Conservation (phyloP, 1,140 invertebrate species). For the Habropoda laboriosa region DNA sequence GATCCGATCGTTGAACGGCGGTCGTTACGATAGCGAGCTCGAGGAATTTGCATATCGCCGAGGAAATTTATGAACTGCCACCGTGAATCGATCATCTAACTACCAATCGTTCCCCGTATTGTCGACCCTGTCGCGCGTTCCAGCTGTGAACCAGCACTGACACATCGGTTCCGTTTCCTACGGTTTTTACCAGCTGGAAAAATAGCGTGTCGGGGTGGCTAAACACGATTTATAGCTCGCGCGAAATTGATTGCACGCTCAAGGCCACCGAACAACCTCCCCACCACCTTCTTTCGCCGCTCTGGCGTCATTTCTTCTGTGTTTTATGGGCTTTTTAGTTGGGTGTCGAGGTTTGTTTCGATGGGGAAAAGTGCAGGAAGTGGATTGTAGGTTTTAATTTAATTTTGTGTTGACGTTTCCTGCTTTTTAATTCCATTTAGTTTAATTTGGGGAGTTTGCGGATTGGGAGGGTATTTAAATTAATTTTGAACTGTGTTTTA, state of each 20-base stretch:
- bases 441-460: too few relatives aligned
- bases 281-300: neutral
- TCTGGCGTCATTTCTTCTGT: too few relatives aligned
- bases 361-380: too few relatives aligned
- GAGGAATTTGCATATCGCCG: slow-evolving; percentile 28
- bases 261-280: neutral
- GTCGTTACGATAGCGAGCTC: neutral
- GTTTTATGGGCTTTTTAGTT: too few relatives aligned
- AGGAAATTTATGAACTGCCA: slow-evolving; percentile 36
- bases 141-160: neutral
- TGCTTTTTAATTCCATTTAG: too few relatives aligned
- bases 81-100: slow-evolving; percentile 29
- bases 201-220: neutral
- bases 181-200: neutral
- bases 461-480: too few relatives aligned
- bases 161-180: too few relatives aligned
- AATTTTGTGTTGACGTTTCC: too few relatives aligned
- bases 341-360: too few relatives aligned
- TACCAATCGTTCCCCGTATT: neutral
- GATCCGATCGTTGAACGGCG: neutral
- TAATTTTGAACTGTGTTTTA: too few relatives aligned
- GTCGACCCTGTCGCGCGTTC: neutral
- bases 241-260: neutral
- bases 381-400: too few relatives aligned
- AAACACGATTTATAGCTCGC: neutral